Conservation (phyloP, 2,113 vertebrate species). For the Dolichotis patagonum region DNA sequence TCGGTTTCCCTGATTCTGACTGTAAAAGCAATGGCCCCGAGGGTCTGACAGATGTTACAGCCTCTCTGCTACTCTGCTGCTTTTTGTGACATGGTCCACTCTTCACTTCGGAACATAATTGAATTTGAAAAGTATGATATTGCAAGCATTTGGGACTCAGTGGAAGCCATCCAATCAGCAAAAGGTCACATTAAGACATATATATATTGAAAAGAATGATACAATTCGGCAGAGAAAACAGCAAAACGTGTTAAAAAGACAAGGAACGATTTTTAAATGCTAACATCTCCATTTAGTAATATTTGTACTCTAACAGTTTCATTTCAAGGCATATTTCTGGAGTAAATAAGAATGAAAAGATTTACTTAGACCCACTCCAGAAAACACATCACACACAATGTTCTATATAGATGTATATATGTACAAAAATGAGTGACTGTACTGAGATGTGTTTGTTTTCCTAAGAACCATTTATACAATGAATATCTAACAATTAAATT, state of each 20-base stretch:
- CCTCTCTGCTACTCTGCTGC: slow-evolving; percentile 3
- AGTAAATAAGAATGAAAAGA: slow-evolving; percentile 61
- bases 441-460: slow-evolving; percentile 40
- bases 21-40: neutral
- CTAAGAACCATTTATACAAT: slow-evolving; percentile 52
- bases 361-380: slow-evolving; percentile 1
- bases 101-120: slow-evolving; percentile 73
- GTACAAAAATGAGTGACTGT: neutral
- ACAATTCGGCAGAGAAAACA: slow-evolving; percentile 85
- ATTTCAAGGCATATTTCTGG: slow-evolving; percentile 76
- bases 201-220: slow-evolving; percentile 87
- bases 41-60: slow-evolving; percentile 25
- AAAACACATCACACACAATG: neutral
- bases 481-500: slow-evolving; percentile 23
- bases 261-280: slow-evolving; percentile 85
- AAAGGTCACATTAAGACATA: slow-evolving; percentile 86
- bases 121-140: slow-evolving; percentile 84
- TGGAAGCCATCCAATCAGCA: slow-evolving; percentile 83
- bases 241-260: slow-evolving; percentile 84
- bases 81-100: slow-evolving; percentile 57
- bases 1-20: neutral
- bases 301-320: slow-evolving; percentile 80
- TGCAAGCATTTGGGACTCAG: slow-evolving; percentile 78
- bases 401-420: rapidly evolving
- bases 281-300: slow-evolving; percentile 83